Evolutionary conservation across 2,797 vertebrate species (phyloP), one percentile per base, ranked within the genome.

Genomic region (Dermochelys coriacea): DNA sequence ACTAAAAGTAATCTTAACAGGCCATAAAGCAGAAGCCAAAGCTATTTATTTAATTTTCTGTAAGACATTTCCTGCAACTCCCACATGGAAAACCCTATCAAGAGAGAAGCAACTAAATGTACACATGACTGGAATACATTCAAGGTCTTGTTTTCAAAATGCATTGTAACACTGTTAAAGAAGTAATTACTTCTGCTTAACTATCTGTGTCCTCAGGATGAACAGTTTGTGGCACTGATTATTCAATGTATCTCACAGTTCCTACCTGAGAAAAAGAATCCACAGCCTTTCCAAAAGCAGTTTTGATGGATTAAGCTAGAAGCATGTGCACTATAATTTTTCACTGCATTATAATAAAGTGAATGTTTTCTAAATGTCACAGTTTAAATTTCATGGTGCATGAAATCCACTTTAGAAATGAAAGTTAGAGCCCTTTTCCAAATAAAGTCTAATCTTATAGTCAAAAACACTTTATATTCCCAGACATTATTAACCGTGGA

Each of bases 321-420:
- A 91, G 21, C 78, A 90, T 84, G 91, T 92, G 92, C 57, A 81
- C 87, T 94, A 84, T 94, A 97, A 96, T 97, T 98, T 98, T 98
- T 97, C 94, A 96, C 94, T 96, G 92, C 93, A 94, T 98, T 98
- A 93, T 96, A 97, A 97, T 96, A 96, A 97, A 98, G 79, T 90
- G 91, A 97, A 96, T 96, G 91, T 96, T 98, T 98, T 98, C 97
- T 97, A 98, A 98, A 98, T 98, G 98, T 98, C 98, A 97, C 94
- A 86, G 87, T 97, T 98, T 97, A 98, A 97, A 98, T 98, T 98
- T 97, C 97, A 97, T 96, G 94, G 96, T 92, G 96, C 54, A 27
- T 97, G 95, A 98, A 98, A 98, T 97, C 97, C 97, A 88, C 96
- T 96, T 98, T 96, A 97, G 97, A 98, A 98, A 98, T 97, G 49